phyloP scores from a whole-genome alignment of 2,888 invertebrate species.

The Cheilosia pagana region DNA sequence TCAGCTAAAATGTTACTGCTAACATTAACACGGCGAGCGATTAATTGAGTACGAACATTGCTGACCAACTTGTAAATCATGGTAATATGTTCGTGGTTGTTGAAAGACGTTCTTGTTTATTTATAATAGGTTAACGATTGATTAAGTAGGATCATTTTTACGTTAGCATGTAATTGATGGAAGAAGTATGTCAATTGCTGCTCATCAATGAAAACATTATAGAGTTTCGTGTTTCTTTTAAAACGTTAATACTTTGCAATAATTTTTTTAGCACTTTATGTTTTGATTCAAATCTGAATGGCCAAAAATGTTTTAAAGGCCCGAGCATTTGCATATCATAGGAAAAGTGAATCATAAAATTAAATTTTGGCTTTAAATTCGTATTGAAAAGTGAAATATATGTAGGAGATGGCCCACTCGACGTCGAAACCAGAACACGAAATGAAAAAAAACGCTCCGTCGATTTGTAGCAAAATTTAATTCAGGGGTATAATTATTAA shows the following conservation, averaged over 20 bases:
- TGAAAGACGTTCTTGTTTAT: neutral
- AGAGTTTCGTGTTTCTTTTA: neutral
- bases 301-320: conserved; percentile 12
- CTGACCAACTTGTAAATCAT: neutral
- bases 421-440: no score
- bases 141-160: neutral
- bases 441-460: no score
- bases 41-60: neutral
- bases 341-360: conserved; percentile 29
- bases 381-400: conserved; percentile 16
- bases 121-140: neutral
- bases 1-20: neutral
- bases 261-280: conserved; percentile 10
- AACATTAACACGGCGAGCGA: neutral
- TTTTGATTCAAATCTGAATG: conserved; percentile 17
- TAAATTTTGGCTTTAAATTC: conserved; percentile 23
- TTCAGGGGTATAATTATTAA: no score
- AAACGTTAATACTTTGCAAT: neutral
- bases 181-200: conserved; percentile 1
- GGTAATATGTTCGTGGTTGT: neutral
- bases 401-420: no score
- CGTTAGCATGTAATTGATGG: neutral
- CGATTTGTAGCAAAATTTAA: no score
- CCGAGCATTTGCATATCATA: conserved; percentile 26
- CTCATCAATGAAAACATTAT: neutral